These are phyloP conservation scores for Brenthis hecate DNA, from an alignment of 2,888 invertebrate genomes.

Conservation along the genomic window DNA sequence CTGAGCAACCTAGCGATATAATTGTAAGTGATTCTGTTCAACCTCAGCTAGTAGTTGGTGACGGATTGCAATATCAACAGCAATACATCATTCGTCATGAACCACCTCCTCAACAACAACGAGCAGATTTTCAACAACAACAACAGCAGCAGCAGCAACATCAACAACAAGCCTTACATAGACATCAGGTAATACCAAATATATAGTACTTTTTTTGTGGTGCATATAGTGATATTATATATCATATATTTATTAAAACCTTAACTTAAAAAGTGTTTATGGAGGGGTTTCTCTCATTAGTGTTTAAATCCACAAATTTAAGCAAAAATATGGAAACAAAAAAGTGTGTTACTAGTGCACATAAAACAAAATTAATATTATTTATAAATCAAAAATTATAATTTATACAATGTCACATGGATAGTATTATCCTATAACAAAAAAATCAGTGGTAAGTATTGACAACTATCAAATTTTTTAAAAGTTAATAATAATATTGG, in stretches of 20 bases:
- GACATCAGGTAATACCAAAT: conserved; percentile 55
- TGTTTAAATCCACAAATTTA: too few relatives aligned
- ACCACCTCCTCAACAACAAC: conserved; percentile 58
- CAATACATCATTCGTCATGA: conserved; percentile 79
- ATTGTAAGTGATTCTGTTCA: conserved; percentile 79
- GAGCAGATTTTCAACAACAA: conserved; percentile 65
- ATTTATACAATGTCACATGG: too few relatives aligned
- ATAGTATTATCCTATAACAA: not conserved
- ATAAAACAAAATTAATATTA: too few relatives aligned
- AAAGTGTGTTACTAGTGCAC: too few relatives aligned
- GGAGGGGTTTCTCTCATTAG: too few relatives aligned
- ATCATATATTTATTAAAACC: too few relatives aligned
- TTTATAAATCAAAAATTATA: too few relatives aligned
- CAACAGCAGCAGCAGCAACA: conserved; percentile 56
- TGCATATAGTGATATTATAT: too few relatives aligned
- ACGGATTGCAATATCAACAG: conserved; percentile 74
- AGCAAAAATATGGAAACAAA: too few relatives aligned
- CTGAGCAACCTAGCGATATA: conserved; percentile 79
- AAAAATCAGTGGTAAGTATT: not conserved
- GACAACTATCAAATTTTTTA: not conserved
- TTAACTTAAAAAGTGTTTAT: too few relatives aligned
- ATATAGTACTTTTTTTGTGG: not conserved
- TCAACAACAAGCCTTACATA: conserved; percentile 57
- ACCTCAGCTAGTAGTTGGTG: conserved; percentile 70
- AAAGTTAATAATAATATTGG: too few relatives aligned